A percentile compares a stretch with the other conserved stretches of the same genome.
These are phyloP conservation scores for Drosophila pegasa DNA, from an alignment of 2,888 invertebrate genomes.

Conservation along the genomic window DNA sequence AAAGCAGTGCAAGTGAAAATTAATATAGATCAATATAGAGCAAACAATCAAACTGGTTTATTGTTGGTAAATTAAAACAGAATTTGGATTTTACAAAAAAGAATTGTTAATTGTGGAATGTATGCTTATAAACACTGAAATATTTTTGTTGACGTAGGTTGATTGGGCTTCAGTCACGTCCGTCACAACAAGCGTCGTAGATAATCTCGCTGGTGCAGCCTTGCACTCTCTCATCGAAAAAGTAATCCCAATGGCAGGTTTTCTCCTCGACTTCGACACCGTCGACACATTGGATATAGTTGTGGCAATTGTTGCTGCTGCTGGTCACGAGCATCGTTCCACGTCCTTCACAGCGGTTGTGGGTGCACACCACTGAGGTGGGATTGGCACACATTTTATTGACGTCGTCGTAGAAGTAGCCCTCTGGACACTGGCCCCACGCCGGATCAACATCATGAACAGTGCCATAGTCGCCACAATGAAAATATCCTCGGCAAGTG, in stretches of 20 bases:
- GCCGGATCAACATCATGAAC: conserved; percentile 67
- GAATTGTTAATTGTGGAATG: too few relatives aligned
- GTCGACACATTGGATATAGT: conserved; percentile 70
- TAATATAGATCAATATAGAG: not conserved
- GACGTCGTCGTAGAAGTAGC: conserved; percentile 66
- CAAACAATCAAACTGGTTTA: not conserved
- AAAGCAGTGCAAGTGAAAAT: not conserved
- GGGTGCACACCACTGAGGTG: conserved; percentile 58
- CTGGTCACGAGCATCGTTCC: conserved; percentile 68
- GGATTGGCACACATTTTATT: conserved; percentile 58
- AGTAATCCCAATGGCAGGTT: conserved; percentile 70
- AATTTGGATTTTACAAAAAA: not conserved
- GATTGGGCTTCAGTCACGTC: conserved; percentile 52
- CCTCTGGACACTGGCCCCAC: conserved; percentile 76
- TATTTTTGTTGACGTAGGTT: not conserved
- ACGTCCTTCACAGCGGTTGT: conserved; percentile 82
- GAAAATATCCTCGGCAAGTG: conserved; percentile 81
- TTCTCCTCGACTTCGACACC: conserved; percentile 32
- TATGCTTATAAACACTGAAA: not conserved
- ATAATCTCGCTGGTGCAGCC: conserved; percentile 64
- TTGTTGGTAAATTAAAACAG: not conserved
- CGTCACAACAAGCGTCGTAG: conserved; percentile 72
- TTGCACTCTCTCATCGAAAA: conserved; percentile 74
- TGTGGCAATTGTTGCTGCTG: conserved; percentile 72
- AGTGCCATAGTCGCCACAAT: conserved; percentile 51